Percentiles rank a stretch among this genome's conserved stretches.
Conservation (phyloP, 2,888 invertebrate genomes). For the Drosophila stalkeri region DNA sequence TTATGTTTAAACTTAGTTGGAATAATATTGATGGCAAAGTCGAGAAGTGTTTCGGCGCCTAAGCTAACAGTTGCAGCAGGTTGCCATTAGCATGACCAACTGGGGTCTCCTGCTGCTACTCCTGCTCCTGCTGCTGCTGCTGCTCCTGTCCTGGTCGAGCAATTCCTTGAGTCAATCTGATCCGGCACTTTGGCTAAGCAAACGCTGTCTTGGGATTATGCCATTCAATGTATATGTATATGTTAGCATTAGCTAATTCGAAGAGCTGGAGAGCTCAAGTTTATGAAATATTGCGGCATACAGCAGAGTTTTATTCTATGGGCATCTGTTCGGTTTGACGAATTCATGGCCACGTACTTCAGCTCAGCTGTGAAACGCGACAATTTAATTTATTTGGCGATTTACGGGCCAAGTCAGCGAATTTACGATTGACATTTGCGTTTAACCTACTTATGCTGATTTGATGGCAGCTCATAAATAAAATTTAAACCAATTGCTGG, state of each 20-base stretch:
- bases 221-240: constrained; percentile 50
- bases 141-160: neutral
- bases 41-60: constrained; percentile 34
- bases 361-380: constrained; percentile 78
- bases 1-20: constrained; percentile 21
- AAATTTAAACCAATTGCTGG: constrained; percentile 81
- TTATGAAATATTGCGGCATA: constrained; percentile 72
- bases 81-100: neutral
- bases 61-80: constrained; percentile 35
- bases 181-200: constrained; percentile 52
- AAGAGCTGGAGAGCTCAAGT: constrained; percentile 27
- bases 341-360: constrained; percentile 64
- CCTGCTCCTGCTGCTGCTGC: neutral
- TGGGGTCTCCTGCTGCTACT: neutral
- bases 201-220: constrained; percentile 65
- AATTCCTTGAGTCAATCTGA: constrained; percentile 25
- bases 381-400: constrained; percentile 79
- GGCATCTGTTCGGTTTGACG: constrained; percentile 10
- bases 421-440: constrained; percentile 83
- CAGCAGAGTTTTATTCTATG: constrained; percentile 30
- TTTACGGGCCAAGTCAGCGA: constrained; percentile 73
- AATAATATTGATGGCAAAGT: constrained; percentile 16
- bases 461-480: constrained; percentile 83
- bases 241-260: constrained; percentile 73
- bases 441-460: constrained; percentile 84